These are phyloP conservation scores for Poecilia picta DNA, from an alignment of 2,797 vertebrate genomes.

Conservation along the genomic window DNA sequence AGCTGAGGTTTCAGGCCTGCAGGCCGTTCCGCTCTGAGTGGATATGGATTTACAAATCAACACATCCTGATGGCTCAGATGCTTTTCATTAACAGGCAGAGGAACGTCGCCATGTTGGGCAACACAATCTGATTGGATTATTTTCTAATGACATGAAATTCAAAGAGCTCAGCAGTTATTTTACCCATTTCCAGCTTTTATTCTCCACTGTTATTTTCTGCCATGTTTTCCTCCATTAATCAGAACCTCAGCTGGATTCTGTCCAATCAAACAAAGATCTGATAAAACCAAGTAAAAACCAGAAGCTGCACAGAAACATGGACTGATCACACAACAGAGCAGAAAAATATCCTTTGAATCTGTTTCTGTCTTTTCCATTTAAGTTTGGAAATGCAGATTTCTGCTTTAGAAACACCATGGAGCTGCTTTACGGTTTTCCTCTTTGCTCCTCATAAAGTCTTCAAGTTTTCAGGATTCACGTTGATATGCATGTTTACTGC, in stretches of 20 bases:
- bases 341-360: not conserved
- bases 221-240: not conserved
- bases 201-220: not conserved
- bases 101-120: not conserved
- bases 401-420: not conserved
- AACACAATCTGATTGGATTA: too few relatives aligned
- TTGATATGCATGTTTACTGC: not conserved
- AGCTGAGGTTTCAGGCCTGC: not conserved
- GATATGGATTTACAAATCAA: constrained; percentile 48
- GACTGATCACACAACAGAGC: not conserved
- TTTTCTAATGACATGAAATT: not conserved
- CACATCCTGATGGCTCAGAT: not conserved
- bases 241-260: not conserved
- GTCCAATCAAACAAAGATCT: not conserved
- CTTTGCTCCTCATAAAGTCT: too few relatives aligned
- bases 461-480: not conserved
- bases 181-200: not conserved
- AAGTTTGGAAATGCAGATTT: not conserved
- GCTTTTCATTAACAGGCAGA: not conserved
- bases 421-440: too few relatives aligned
- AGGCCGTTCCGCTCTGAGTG: constrained; percentile 34
- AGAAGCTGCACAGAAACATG: not conserved
- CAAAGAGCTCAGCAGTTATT: not conserved
- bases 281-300: not conserved
- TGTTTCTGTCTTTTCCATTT: not conserved